Percentiles rank a stretch among this genome's conserved stretches.
These are phyloP conservation scores for Acanthiza pusilla DNA, from an alignment of 2,797 vertebrate genomes.

Conservation along the genomic window DNA sequence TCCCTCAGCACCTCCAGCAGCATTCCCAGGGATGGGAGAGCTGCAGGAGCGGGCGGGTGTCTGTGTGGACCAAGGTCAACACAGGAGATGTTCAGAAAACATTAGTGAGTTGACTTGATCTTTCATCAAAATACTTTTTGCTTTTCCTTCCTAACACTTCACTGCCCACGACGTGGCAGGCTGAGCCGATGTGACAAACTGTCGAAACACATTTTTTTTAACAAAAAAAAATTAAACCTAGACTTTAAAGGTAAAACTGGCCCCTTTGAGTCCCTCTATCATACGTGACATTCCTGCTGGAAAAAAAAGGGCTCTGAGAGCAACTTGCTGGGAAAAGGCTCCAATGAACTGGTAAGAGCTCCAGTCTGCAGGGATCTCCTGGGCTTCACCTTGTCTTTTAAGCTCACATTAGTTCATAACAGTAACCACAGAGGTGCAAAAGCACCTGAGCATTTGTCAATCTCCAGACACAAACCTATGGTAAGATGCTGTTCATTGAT, in stretches of 20 bases:
- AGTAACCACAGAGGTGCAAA: neutral
- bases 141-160: conserved; percentile 53
- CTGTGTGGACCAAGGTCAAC: neutral
- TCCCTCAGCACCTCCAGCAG: neutral
- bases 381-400: neutral
- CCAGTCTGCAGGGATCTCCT: neutral
- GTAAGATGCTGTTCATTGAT: neutral
- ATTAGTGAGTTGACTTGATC: conserved; percentile 36
- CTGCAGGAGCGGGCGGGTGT: neutral
- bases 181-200: conserved; percentile 67
- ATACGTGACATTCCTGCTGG: neutral
- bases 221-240: conserved; percentile 36
- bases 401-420: neutral
- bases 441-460: neutral
- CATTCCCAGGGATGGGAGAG: neutral
- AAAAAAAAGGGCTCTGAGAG: neutral
- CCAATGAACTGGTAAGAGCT: neutral
- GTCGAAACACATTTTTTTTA: conserved; percentile 56
- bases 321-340: neutral
- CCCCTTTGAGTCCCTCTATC: neutral
- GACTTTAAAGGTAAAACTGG: conserved; percentile 37
- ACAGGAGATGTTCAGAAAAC: conserved; percentile 25
- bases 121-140: conserved; percentile 49
- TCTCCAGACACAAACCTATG: neutral
- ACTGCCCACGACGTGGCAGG: conserved; percentile 49